These are phyloP conservation scores for Drosophila ezoana DNA, from an alignment of 2,888 invertebrate species.

Conservation along the genomic window DNA sequence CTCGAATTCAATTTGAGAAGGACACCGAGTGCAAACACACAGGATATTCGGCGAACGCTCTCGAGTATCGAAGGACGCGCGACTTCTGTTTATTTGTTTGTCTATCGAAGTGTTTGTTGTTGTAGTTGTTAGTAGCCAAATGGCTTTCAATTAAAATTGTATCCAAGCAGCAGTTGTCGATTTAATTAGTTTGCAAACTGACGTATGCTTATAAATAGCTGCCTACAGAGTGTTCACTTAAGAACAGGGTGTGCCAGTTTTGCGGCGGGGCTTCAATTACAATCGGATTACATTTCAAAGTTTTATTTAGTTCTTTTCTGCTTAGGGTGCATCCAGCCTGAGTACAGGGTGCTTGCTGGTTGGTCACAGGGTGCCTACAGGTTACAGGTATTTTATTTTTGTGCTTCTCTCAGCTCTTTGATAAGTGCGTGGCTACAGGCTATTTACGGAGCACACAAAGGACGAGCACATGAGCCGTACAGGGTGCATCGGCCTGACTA, in stretches of 20 bases:
- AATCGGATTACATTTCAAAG: too few species aligned
- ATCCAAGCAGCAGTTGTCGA: constrained; percentile 66
- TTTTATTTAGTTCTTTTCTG: too few species aligned
- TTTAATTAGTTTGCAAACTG: constrained; percentile 72
- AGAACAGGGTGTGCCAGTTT: constrained; percentile 8
- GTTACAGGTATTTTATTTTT: too few species aligned
- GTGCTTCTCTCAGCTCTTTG: too few species aligned
- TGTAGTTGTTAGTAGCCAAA: constrained; percentile 59
- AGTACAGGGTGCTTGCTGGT: too few species aligned
- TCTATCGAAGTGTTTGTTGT: constrained; percentile 29
- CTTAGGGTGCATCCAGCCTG: too few species aligned
- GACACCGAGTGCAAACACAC: constrained; percentile 14
- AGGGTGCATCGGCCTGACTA: neutral
- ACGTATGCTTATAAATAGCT: constrained; percentile 32
- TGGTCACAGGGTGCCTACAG: neutral
- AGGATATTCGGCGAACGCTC: constrained; percentile 4
- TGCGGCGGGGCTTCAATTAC: neutral
- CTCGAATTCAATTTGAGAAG: constrained; percentile 58
- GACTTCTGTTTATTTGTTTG: constrained; percentile 46
- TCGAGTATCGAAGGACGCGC: constrained; percentile 13
- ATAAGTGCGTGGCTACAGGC: neutral
- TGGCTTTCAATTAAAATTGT: constrained; percentile 75
- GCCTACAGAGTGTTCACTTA: constrained; percentile 6
- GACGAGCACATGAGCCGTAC: neutral
- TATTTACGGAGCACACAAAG: too few species aligned